Percentiles rank a stretch among this genome's conserved stretches.
phyloP scores from a whole-genome alignment of 2,113 vertebrate genomes.

The Xiphophorus couchianus region DNA sequence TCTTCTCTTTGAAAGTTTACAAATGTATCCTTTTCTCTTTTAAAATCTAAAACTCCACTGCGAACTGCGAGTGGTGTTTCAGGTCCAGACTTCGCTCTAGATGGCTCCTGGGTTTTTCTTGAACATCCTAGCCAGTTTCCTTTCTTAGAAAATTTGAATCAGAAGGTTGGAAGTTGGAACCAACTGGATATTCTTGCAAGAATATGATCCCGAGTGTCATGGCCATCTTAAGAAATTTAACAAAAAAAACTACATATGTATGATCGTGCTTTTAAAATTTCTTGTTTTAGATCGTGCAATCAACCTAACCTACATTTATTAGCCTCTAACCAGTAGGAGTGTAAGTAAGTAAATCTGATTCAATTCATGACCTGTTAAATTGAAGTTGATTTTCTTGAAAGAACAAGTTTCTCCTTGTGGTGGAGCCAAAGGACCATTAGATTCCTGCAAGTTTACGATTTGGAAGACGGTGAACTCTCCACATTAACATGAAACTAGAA shows the following conservation, averaged over 20 bases:
- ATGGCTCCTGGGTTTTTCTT: neutral
- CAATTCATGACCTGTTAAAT: neutral
- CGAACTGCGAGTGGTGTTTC: no score
- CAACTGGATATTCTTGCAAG: neutral
- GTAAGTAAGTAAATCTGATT: neutral
- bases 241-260: neutral
- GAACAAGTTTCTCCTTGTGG: neutral
- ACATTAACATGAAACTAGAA: no score
- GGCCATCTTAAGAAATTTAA: neutral
- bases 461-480: no score
- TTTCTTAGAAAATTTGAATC: neutral
- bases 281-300: neutral
- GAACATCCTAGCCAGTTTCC: neutral
- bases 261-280: neutral
- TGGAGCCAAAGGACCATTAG: conserved; percentile 14
- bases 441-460: neutral
- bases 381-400: neutral
- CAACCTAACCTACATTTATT: neutral
- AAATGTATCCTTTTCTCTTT: no score
- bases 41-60: no score
- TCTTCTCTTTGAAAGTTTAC: neutral
- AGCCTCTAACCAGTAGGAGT: neutral
- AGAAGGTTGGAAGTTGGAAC: neutral
- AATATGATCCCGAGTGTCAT: neutral
- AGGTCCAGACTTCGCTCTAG: neutral